Conservation (phyloP, 2,888 invertebrate genomes). For the Clistopyga incitator region DNA sequence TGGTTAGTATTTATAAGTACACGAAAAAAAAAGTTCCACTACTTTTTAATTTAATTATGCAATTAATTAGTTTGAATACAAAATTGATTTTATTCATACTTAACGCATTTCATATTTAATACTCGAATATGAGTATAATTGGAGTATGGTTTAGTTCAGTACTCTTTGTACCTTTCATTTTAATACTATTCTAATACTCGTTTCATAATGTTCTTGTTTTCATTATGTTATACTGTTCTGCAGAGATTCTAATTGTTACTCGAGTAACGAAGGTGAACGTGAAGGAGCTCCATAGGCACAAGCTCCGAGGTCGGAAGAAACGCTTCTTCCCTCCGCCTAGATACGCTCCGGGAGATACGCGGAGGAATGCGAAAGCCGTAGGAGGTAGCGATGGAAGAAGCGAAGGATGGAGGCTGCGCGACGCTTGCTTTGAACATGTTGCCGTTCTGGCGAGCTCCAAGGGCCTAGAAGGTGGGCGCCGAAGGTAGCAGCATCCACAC, state of each 20-base stretch:
- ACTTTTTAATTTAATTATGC: too few species aligned
- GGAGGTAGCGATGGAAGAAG: constrained; percentile 54
- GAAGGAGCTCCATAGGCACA: constrained; percentile 9
- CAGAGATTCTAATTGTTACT: not conserved
- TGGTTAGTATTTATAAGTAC: too few species aligned
- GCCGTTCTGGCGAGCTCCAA: constrained; percentile 44
- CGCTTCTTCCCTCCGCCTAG: constrained; percentile 53
- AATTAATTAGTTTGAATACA: too few species aligned
- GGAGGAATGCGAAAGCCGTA: constrained; percentile 56
- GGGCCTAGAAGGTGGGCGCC: constrained; percentile 54
- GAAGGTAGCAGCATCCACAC: constrained; percentile 59
- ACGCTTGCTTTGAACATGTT: constrained; percentile 50
- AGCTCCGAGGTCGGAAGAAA: constrained; percentile 30
- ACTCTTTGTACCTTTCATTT: too few species aligned
- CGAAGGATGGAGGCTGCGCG: constrained; percentile 29
- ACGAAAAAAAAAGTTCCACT: too few species aligned
- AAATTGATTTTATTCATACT: too few species aligned
- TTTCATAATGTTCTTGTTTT: too few species aligned
- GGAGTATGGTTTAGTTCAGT: too few species aligned
- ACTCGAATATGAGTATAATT: too few species aligned
- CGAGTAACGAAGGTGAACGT: constrained; percentile 1
- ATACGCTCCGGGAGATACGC: constrained; percentile 56
- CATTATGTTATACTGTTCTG: not conserved
- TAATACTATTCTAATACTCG: too few species aligned
- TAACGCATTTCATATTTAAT: too few species aligned